Evolutionary conservation across 2,113 vertebrate genomes (phyloP).

Genomic region (Typhlomys cinereus): DNA sequence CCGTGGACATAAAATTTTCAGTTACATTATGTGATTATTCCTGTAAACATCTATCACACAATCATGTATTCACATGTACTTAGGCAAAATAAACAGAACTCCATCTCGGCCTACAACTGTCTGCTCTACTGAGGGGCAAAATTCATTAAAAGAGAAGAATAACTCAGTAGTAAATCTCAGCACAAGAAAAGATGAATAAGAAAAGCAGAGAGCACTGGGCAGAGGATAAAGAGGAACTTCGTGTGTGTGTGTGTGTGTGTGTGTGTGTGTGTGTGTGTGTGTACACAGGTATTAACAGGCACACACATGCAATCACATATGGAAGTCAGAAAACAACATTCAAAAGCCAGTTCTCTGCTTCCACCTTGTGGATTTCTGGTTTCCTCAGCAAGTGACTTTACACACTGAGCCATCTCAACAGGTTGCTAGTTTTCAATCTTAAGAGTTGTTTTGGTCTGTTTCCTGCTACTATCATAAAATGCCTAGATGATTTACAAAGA

Average conservation of each 20-base stretch:
- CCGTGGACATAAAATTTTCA: background rate
- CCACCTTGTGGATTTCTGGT: too few species aligned
- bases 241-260: too few species aligned
- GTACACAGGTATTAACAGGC: too few species aligned
- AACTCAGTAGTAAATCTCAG: background rate
- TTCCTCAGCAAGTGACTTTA: too few species aligned
- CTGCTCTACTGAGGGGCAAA: background rate
- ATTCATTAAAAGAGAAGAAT: background rate
- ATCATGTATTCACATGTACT: background rate
- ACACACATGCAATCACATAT: too few species aligned
- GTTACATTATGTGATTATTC: background rate
- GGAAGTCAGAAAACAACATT: too few species aligned
- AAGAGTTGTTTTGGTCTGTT: background rate
- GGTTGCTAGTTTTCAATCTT: background rate
- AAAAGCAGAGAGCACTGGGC: background rate
- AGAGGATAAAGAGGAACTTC: too few species aligned
- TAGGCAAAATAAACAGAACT: background rate
- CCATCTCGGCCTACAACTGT: background rate
- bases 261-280: too few species aligned
- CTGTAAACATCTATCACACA: background rate
- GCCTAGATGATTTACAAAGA: background rate
- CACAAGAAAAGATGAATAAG: background rate
- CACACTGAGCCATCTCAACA: too few species aligned
- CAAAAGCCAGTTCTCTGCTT: too few species aligned
- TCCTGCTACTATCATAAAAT: background rate